phyloP scores from a whole-genome alignment of 1,140 invertebrate genomes.

The Brachionus paranguensis region DNA sequence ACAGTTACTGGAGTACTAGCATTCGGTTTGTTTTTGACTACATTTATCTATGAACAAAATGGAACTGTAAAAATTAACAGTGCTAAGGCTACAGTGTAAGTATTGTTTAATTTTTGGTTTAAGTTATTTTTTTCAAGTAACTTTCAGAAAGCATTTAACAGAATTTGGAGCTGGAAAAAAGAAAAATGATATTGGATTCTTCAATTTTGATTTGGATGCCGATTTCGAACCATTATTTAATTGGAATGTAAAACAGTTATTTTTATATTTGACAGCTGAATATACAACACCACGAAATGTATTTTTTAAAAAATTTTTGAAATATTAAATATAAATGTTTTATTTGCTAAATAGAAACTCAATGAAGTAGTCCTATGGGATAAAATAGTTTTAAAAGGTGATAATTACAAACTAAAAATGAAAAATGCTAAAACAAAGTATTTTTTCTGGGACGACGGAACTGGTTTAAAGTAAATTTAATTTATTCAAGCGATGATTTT shows the following conservation, averaged over 20 bases:
- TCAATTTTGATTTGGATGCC: slow-evolving; percentile 54
- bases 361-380: slow-evolving; percentile 90
- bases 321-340: neutral
- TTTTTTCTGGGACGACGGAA: slow-evolving; percentile 99
- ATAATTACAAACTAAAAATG: slow-evolving; percentile 81
- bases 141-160: slow-evolving; percentile 76
- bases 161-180: slow-evolving; percentile 88
- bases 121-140: slow-evolving; percentile 38
- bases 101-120: neutral
- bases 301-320: slow-evolving; percentile 44
- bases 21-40: neutral
- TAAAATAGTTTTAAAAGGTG: slow-evolving; percentile 88
- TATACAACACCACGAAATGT: slow-evolving; percentile 83
- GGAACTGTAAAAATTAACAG: slow-evolving; percentile 19
- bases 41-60: slow-evolving; percentile 13
- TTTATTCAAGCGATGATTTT: neutral
- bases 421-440: slow-evolving; percentile 95
- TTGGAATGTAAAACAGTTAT: slow-evolving; percentile 99
- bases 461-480: slow-evolving; percentile 73
- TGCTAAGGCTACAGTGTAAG: neutral
- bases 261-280: slow-evolving; percentile 91
- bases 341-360: slow-evolving; percentile 56
- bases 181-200: slow-evolving; percentile 86
- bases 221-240: slow-evolving; percentile 85
- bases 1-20: neutral